A percentile compares a stretch with the other conserved stretches of the same genome.
These are phyloP conservation scores for Thereva unica DNA, from an alignment of 2,888 invertebrate species.

Conservation along the genomic window DNA sequence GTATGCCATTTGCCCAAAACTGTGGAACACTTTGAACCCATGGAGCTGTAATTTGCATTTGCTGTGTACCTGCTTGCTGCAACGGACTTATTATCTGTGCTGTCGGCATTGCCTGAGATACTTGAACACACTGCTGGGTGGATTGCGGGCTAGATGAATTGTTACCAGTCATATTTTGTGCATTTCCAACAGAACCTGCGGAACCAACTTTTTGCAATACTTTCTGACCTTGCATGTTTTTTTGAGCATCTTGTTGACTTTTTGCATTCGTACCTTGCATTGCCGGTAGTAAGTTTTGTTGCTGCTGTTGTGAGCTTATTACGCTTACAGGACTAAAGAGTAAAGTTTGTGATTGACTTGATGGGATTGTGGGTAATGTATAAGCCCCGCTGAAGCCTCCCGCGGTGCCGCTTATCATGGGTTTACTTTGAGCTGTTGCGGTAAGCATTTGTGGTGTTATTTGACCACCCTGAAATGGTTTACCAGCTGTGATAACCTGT, in stretches of 20 bases:
- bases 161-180: slow-evolving; percentile 52
- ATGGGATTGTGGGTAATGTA: slow-evolving; percentile 75
- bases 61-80: slow-evolving; percentile 69
- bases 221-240: slow-evolving; percentile 59
- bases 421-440: slow-evolving; percentile 69
- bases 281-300: slow-evolving; percentile 56
- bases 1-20: slow-evolving; percentile 74
- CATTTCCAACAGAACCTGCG: slow-evolving; percentile 52
- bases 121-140: slow-evolving; percentile 72
- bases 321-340: slow-evolving; percentile 68
- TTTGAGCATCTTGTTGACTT: slow-evolving; percentile 49
- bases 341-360: slow-evolving; percentile 77
- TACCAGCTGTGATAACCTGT: slow-evolving; percentile 80
- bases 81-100: slow-evolving; percentile 75
- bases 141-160: slow-evolving; percentile 59
- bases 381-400: slow-evolving; percentile 64
- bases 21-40: slow-evolving; percentile 78
- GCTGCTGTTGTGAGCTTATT: slow-evolving; percentile 56
- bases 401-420: slow-evolving; percentile 62
- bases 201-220: slow-evolving; percentile 62
- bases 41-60: slow-evolving; percentile 75
- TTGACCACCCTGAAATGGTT: slow-evolving; percentile 81
- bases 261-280: slow-evolving; percentile 53
- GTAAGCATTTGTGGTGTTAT: slow-evolving; percentile 81
- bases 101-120: slow-evolving; percentile 72